Conservation (phyloP, 2,797 vertebrate species). For the Pelobates cultripes region DNA sequence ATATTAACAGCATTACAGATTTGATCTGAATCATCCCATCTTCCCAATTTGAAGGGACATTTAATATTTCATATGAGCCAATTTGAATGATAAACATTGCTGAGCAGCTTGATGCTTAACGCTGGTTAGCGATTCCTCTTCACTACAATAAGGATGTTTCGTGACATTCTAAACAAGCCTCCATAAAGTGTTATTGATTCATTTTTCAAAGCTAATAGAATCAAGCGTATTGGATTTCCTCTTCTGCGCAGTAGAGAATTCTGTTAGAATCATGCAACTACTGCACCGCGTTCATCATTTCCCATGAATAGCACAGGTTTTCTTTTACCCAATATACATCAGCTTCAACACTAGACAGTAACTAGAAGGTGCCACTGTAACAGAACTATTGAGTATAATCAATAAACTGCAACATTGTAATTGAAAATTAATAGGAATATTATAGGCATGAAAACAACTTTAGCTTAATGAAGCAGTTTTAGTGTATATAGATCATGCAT, state of each 20-base stretch:
- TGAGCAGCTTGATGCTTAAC: neutral
- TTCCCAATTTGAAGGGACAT: neutral
- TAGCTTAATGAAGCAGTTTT: no score
- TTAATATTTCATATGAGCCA: neutral
- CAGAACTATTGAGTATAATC: no score
- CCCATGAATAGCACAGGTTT: no score
- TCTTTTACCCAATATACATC: no score
- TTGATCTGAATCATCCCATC: neutral
- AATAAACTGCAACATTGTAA: no score
- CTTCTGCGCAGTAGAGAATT: neutral
- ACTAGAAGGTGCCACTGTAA: no score
- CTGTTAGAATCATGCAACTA: neutral
- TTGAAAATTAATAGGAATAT: no score
- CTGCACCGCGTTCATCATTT: no score
- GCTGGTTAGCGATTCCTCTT: neutral
- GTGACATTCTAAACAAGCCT: neutral
- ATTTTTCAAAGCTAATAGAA: neutral
- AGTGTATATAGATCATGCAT: no score
- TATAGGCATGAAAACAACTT: no score
- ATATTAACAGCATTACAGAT: neutral
- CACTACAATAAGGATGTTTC: neutral
- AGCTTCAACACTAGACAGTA: no score
- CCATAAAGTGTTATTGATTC: neutral
- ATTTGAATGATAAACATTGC: neutral
- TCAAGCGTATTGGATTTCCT: neutral